Conservation (phyloP, 2,888 invertebrate genomes). For the Eueremaeus valkanovi region DNA sequence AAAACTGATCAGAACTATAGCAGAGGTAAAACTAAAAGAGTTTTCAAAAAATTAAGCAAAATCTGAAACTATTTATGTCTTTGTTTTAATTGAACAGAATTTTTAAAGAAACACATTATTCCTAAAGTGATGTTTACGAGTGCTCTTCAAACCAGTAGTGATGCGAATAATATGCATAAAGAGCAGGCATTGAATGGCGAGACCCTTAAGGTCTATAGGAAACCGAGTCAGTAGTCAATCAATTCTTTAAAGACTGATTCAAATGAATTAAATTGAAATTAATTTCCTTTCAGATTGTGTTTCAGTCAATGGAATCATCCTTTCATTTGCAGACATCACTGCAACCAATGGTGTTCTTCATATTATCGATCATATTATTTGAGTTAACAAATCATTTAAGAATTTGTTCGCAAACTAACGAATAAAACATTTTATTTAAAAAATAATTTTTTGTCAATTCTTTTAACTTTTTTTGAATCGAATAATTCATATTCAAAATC, state of each 20-base stretch:
- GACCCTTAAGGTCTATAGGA: slow-evolving; percentile 24
- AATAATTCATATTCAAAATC: no score
- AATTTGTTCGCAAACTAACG: no score
- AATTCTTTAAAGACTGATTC: not conserved
- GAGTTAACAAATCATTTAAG: no score
- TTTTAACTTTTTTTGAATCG: no score
- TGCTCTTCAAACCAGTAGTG: slow-evolving; percentile 32
- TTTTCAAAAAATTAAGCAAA: not conserved
- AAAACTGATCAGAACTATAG: slow-evolving; percentile 43
- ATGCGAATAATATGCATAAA: not conserved
- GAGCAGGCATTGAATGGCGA: slow-evolving; percentile 29
- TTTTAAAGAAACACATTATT: slow-evolving; percentile 29
- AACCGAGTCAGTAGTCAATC: slow-evolving; percentile 29
- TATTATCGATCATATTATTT: slow-evolving; percentile 47
- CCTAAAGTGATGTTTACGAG: slow-evolving; percentile 36
- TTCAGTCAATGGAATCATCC: slow-evolving; percentile 45
- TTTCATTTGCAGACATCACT: slow-evolving; percentile 52
- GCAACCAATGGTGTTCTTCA: slow-evolving; percentile 49
- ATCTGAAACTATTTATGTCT: not conserved
- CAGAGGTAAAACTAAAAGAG: slow-evolving; percentile 41
- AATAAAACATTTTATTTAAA: no score
- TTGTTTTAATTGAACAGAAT: slow-evolving; percentile 14
- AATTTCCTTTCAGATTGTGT: slow-evolving; percentile 42
- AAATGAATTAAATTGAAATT: not conserved
- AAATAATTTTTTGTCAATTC: no score